Percentiles rank a stretch among this genome's conserved stretches.
These are phyloP conservation scores for Mola mola DNA, from an alignment of 2,113 vertebrate genomes.

Conservation along the genomic window DNA sequence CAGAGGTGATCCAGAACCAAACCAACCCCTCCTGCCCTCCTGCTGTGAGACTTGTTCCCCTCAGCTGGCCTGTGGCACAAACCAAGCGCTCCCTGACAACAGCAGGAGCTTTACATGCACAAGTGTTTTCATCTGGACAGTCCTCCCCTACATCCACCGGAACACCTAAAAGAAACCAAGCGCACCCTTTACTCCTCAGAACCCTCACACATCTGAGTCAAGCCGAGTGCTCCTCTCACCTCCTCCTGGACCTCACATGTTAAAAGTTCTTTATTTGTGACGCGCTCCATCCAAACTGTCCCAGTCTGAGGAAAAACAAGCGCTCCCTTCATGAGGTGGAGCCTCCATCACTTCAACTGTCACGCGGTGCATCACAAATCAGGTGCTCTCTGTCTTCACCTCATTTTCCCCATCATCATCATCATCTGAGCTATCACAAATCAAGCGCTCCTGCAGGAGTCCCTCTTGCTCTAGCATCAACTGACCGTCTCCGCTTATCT, in stretches of 20 bases:
- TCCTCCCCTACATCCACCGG: neutral
- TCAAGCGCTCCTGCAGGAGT: no score
- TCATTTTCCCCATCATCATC: conserved; percentile 44
- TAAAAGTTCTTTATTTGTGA: neutral
- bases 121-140: no score
- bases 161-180: neutral
- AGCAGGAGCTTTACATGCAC: no score
- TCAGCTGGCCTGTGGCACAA: neutral
- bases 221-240: neutral
- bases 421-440: no score
- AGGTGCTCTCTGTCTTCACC: conserved; percentile 15
- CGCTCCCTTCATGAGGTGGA: neutral
- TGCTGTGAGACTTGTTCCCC: no score
- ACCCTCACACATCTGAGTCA: neutral
- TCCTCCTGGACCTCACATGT: neutral
- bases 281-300: neutral
- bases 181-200: neutral
- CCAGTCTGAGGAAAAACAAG: neutral
- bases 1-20: no score
- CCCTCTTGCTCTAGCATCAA: no score
- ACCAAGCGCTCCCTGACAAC: conserved; percentile 3
- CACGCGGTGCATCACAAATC: conserved; percentile 7
- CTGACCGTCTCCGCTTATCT: neutral
- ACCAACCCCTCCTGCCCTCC: no score
- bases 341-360: no score